Evolutionary conservation across 2,113 vertebrate genomes (phyloP), one percentile per base, ranked within the genome.

Genomic region (Clupea harengus): DNA sequence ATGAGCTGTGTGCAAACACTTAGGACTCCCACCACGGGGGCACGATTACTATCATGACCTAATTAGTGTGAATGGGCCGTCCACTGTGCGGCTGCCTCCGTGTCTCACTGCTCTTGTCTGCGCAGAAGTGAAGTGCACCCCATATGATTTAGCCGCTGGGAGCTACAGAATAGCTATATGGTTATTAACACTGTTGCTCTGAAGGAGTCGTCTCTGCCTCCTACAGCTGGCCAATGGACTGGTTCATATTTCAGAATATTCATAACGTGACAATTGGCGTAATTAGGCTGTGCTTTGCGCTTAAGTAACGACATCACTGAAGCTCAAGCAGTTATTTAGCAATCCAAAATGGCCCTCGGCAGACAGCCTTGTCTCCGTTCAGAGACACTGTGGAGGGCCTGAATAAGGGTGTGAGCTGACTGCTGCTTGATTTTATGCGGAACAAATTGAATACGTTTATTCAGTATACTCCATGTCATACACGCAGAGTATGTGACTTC

Each of bases 41-140:
- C 64, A 45, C 86, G 88, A 88, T 90, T 88, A 86, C 85, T n/a
- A 84, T 82, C 45, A 85, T 87, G 87, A 87, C 85, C 85, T 86
- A 90, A 90, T 85, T 84, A 57, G 64, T 72, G 50, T 22, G 46
- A 85, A 87, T 39, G 83, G 82, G 45, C 5, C 18, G 86, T 83
- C 86, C 86, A 47, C 39, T 72, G 46, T 75, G 60, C 17, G 49
- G 57, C 25, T 85, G 81, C 45, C 82, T 86, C 81, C 15, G 54
- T 6, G 54, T 7, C 22, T 3, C 17, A 47, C 75, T 45, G 45
- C 50, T 84, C 72, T 81, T 81, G 85, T 83, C 82, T 84, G 25
- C 8, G 20, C 54, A 60, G 4, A 20, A 60, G 22, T 60, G 4
- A 20, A 60, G 22, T 60, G 54, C 20, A 60, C 22, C n/a, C 9